phyloP scores from a whole-genome alignment of 2,113 vertebrate genomes.

The Myiozetetes cayanensis region DNA sequence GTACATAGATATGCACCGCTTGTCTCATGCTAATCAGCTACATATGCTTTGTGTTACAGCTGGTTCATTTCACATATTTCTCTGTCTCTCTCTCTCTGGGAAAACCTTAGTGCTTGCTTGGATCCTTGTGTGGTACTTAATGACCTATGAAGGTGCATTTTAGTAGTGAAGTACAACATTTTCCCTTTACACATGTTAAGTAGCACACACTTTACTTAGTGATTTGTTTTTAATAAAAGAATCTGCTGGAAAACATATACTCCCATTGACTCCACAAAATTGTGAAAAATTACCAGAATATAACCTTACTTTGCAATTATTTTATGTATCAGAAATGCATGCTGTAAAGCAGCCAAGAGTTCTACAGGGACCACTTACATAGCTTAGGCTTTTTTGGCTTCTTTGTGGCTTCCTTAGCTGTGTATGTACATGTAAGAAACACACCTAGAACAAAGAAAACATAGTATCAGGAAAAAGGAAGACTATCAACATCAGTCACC shows the following conservation, averaged over 20 bases:
- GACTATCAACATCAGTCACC: background rate
- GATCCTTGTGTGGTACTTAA: background rate
- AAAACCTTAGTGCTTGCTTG: background rate
- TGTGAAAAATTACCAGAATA: background rate
- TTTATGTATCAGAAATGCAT: background rate
- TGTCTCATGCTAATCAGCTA: background rate
- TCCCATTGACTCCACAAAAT: background rate
- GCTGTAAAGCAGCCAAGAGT: background rate
- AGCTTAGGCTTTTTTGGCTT: conserved; percentile 89
- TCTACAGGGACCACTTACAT: conserved; percentile 75
- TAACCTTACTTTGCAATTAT: background rate
- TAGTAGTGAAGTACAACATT: background rate
- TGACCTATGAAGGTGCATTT: background rate
- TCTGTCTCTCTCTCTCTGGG: background rate
- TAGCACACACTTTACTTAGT: background rate
- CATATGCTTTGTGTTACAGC: background rate
- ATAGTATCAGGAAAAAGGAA: background rate
- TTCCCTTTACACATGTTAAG: background rate
- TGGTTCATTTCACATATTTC: background rate
- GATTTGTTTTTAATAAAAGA: background rate
- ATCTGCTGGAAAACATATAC: background rate
- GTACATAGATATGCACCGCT: background rate
- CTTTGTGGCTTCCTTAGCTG: conserved; percentile 81
- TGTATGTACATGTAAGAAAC: conserved; percentile 75
- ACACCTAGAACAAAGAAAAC: conserved; percentile 74